Base-by-base conservation (phyloP, 1,140 invertebrate species). In the Octopus sinensis region DNA sequence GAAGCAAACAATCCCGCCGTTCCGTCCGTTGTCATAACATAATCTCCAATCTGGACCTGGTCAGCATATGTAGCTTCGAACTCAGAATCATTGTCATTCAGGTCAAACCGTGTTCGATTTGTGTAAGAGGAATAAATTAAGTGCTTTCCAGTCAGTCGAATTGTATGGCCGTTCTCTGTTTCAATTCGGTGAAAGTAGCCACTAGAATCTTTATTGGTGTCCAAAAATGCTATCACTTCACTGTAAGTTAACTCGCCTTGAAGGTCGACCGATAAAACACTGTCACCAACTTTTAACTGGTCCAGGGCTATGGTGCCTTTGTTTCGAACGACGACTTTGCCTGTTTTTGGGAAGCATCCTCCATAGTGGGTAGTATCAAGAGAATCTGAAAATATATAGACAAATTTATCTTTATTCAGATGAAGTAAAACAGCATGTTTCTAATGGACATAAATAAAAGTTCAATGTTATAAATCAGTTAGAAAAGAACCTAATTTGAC, bases 151-250 rank as follows among this genome's bases (percentile, higher is more conserved):
- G 97, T 98, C 9, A 97, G 92, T 0, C 94, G 95, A 12, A 98
- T 91, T 10, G 91, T 92, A 54, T 76, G 75, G 4, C 95, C 95
- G 0, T 93, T 93, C 54, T 93, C 92, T 0, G 96, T 95, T 23
- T 91, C 91, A 10, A 98, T 86, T 76, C 92, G 91, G 4, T 96
- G 91, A 88, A 96, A 98, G 82, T 93, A 92, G 53, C 94, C 91
- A 68, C 91, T 92, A 79, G 94, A 92, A 6, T 92, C 91, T 1
- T 93, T 91, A 85, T 96, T 93, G 81, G 94, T 93, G 88, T 98
- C 96, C 85, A 99, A 93, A 91, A 98, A 98, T 76, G 96, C 92
- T 78, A 97, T 92, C n/a, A 97, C 95, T 88, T 96, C 94, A 89
- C 95, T 96, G 91, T 93, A 98, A 12, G 94, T 92, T 5, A 95